Conservation (phyloP, 1,140 invertebrate species). For the Cydia pomonella region DNA sequence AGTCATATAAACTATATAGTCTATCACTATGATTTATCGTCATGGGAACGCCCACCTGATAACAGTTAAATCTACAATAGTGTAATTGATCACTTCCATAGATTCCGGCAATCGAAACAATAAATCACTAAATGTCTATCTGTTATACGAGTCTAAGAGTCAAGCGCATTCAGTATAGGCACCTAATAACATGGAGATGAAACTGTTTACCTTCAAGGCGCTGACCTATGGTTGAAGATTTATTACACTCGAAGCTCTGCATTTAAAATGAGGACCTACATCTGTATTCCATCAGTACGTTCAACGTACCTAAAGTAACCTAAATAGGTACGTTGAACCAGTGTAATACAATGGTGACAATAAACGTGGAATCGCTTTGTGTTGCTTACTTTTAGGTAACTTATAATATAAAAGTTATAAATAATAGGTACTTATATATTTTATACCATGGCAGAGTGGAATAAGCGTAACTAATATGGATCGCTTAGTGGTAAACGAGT, state of each 20-base stretch:
- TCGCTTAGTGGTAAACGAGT: too few species aligned
- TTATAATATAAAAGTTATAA: too few species aligned
- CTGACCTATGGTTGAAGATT: slow-evolving; percentile 24
- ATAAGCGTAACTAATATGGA: too few species aligned
- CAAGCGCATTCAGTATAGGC: too few species aligned
- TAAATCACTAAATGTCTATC: not conserved
- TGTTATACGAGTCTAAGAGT: not conserved
- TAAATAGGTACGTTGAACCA: not conserved
- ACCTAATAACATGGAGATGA: not conserved
- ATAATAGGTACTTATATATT: too few species aligned
- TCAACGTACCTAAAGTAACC: not conserved
- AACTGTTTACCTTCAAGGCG: not conserved
- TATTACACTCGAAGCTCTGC: slow-evolving; percentile 1
- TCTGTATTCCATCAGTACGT: not conserved
- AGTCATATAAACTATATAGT: not conserved
- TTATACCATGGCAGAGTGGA: not conserved
- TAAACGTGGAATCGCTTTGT: not conserved
- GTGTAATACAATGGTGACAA: not conserved
- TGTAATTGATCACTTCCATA: not conserved
- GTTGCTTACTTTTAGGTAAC: not conserved
- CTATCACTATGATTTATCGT: not conserved
- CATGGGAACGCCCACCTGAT: not conserved
- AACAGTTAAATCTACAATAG: not conserved
- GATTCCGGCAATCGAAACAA: not conserved
- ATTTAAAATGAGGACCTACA: not conserved